Base-by-base conservation (phyloP, 2,113 vertebrate species). In the Gallinago media region DNA sequence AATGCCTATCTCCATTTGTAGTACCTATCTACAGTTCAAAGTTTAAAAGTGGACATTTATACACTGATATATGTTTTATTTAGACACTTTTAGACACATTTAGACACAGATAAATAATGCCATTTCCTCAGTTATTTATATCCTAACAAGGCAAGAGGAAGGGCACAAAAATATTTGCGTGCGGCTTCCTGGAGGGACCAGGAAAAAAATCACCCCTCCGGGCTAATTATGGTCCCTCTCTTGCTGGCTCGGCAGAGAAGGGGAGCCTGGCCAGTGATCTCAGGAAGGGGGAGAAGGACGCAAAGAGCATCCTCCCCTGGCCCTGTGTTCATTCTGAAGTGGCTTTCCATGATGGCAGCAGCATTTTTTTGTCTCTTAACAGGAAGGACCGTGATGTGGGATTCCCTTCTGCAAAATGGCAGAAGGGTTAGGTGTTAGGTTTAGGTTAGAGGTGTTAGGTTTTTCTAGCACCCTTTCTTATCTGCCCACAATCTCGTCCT, bases 101-200 rank as follows among this genome's bases (percentile, higher is more conserved):
- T 38, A 38, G 81, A 65, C 23, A 42, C 6, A 0, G 5, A 92
- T 40, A 72, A 95, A 92, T 50, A 81, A 92, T 89, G 77, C 27
- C 29, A 71, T 86, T 92, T 93, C 47, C 70, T 95, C 68, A 65
- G 63, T 90, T 92, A 81, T 92, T 92, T 73, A 54, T 58, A 77
- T 9, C 32, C 21, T 42, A 86, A n/a, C 40, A 49, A 76, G 62
- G 25, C 58, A 77, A 88, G 71, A 89, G 72, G 82, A 94, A 88
- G 3, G 34, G 38, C 22, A 73, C 4, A 68, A 70, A 20, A 36
- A 11, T 47, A 84, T 85, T 92, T 91, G 38, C 0, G 3, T 50
- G 46, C 25, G 73, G 34, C 58, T 91, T 88, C 85, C 75, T 70
- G 67, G 46, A 76, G 23, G 19, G 21, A 58, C n/a, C 11, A 79